Evolutionary conservation across 2,797 vertebrate genomes (phyloP), one percentile per base, ranked within the genome.

Genomic region (Muscicapa comitata): DNA sequence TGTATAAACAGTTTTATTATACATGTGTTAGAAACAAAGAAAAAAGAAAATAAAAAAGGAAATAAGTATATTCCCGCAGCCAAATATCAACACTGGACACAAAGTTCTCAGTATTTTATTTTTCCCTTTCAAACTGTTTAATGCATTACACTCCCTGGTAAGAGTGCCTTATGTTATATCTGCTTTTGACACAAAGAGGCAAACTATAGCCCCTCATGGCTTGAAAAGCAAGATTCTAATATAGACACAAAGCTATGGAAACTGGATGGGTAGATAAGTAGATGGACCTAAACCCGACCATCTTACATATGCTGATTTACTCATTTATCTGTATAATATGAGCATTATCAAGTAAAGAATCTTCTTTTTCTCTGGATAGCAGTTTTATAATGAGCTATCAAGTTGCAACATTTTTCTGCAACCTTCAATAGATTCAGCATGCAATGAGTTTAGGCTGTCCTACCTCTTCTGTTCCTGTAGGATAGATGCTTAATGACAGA

Each of bases 141-240:
- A 33, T 31, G 37, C 3, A 19, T 95, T 94, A 77, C 6, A 35
- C 12, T 93, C 67, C 37, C n/a, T n/a, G 4, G 54, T 42, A 59
- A 74, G 33, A 66, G 23, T 87, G 31, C 68, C 43, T 53, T 18
- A 33, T 43, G 29, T 84, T 88, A 26, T 72, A 90, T 57, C 42
- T 96, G 33, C 71, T 96, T 78, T 31, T 88, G 61, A 74, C 78
- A 90, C 8, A 50, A 94, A 90, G 40, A 66, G 50, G 48, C 65
- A 91, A 77, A 95, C 81, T 66, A 86, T 31, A 37, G 33, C 3
- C 55, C 90, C 80, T 50, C 50, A 31, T 77, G 70, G 33, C 31
- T 65, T 62, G 65, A 78, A 79, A 74, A 55, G 21, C 40, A 86
- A 91, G 50, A 65, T 89, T 80, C 66, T 25, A 71, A 38, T 67